Conservation (phyloP, 2,888 invertebrate species). For the Clivina fossor region DNA sequence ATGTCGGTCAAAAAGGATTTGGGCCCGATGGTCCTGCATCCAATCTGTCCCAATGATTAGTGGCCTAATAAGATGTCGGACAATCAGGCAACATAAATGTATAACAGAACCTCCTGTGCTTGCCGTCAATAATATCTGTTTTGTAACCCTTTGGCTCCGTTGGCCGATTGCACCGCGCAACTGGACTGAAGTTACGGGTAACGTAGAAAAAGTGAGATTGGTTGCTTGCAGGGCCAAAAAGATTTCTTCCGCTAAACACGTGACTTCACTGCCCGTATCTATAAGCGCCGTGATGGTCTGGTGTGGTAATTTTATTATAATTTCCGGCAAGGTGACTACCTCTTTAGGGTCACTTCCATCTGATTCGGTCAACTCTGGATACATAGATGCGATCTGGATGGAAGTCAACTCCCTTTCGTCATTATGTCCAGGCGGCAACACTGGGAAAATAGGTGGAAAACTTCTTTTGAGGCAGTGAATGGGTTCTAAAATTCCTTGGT, state of each 20-base stretch:
- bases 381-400: no score
- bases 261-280: slow-evolving; percentile 36
- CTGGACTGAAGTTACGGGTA: slow-evolving; percentile 34
- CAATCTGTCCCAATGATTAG: slow-evolving; percentile 37
- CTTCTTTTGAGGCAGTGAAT: no score
- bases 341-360: no score
- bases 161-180: slow-evolving; percentile 35
- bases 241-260: slow-evolving; percentile 34
- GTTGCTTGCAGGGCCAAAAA: no score
- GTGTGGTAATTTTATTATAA: not conserved
- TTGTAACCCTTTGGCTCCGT: slow-evolving; percentile 26
- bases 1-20: slow-evolving; percentile 22
- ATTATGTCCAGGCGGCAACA: no score
- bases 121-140: slow-evolving; percentile 30
- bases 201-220: slow-evolving; percentile 2
- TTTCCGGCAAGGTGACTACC: no score
- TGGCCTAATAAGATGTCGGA: slow-evolving; percentile 36
- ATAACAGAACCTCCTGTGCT: not conserved
- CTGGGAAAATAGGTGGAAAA: no score
- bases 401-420: no score
- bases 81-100: slow-evolving; percentile 33
- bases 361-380: no score
- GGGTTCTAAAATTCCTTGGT: no score
- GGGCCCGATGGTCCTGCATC: slow-evolving; percentile 18
- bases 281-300: slow-evolving; percentile 8